A percentile compares a stretch with the other conserved stretches of the same genome.
Conservation (phyloP, 1,140 invertebrate species). For the Drosophila subpulchrella region DNA sequence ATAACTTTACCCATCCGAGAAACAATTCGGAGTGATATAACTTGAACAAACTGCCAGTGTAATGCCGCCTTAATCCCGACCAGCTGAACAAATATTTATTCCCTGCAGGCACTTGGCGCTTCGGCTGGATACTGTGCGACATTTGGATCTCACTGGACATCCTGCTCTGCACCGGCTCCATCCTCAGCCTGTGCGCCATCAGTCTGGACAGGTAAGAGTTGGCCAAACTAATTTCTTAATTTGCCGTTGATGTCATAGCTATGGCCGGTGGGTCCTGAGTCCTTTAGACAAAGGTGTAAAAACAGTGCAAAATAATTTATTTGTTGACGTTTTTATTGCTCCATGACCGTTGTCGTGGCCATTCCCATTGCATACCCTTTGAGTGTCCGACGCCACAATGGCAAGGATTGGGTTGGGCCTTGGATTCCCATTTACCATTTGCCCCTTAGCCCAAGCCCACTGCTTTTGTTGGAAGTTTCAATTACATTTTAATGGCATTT, state of each 20-base stretch:
- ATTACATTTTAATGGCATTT: constrained; percentile 84
- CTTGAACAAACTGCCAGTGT: neutral
- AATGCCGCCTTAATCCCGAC: constrained; percentile 14
- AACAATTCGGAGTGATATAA: constrained; percentile 12
- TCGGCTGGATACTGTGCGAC: constrained; percentile 92
- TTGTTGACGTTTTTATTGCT: constrained; percentile 72
- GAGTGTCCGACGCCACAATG: constrained; percentile 43
- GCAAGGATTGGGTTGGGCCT: constrained; percentile 42
- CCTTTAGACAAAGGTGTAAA: constrained; percentile 57
- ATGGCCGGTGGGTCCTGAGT: neutral
- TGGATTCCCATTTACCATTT: constrained; percentile 4
- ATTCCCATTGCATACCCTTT: constrained; percentile 42
- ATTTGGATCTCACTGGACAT: constrained; percentile 97
- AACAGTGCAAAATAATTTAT: constrained; percentile 67
- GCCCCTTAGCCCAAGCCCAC: constrained; percentile 21
- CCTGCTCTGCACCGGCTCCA: constrained; percentile 94
- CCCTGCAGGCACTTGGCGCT: constrained; percentile 89
- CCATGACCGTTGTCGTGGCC: constrained; percentile 47
- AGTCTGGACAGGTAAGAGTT: constrained; percentile 89
- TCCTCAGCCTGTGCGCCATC: constrained; percentile 92
- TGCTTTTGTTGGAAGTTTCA: constrained; percentile 77
- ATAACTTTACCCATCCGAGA: neutral
- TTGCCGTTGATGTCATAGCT: constrained; percentile 58
- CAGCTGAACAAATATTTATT: constrained; percentile 33
- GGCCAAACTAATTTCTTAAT: constrained; percentile 47